Conservation (phyloP, 1,140 invertebrate genomes). For the Monomorium pharaonis region DNA sequence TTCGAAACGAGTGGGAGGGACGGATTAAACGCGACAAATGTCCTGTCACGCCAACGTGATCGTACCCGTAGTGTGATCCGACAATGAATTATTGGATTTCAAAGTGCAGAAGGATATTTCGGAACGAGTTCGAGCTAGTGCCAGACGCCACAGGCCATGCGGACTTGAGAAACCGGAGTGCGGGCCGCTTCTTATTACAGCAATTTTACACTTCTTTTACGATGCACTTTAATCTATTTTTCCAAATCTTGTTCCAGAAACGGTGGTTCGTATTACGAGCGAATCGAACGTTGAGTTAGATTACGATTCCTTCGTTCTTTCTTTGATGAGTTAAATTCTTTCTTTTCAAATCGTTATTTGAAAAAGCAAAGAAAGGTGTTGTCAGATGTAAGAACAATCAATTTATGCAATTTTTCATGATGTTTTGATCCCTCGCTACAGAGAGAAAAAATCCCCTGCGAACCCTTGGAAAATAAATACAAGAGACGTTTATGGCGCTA, state of each 20-base stretch:
- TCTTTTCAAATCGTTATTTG: not conserved
- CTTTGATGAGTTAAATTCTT: not conserved
- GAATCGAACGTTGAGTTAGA: not conserved
- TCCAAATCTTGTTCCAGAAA: not conserved
- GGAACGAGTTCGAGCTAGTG: constrained; percentile 41
- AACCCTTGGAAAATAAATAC: not conserved
- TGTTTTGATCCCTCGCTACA: not conserved
- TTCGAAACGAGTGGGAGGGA: not conserved
- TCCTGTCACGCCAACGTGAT: not conserved
- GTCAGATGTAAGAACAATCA: not conserved
- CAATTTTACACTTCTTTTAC: not conserved
- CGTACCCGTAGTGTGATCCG: constrained; percentile 1
- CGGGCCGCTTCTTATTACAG: not conserved
- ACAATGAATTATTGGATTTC: constrained; percentile 64
- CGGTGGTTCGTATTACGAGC: not conserved
- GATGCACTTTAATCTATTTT: not conserved
- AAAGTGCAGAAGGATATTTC: constrained; percentile 58
- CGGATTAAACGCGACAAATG: constrained; percentile 41
- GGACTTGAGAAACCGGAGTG: constrained; percentile 3
- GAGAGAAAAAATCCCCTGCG: not conserved
- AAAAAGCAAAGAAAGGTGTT: not conserved
- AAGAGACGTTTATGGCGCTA: not conserved
- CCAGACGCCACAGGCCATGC: constrained; percentile 27
- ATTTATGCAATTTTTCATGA: constrained; percentile 1
- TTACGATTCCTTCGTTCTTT: not conserved